A percentile compares a stretch with the other conserved stretches of the same genome.
These are phyloP conservation scores for Gymnoscelis rufifasciata DNA, from an alignment of 2,888 invertebrate species.

Conservation along the genomic window DNA sequence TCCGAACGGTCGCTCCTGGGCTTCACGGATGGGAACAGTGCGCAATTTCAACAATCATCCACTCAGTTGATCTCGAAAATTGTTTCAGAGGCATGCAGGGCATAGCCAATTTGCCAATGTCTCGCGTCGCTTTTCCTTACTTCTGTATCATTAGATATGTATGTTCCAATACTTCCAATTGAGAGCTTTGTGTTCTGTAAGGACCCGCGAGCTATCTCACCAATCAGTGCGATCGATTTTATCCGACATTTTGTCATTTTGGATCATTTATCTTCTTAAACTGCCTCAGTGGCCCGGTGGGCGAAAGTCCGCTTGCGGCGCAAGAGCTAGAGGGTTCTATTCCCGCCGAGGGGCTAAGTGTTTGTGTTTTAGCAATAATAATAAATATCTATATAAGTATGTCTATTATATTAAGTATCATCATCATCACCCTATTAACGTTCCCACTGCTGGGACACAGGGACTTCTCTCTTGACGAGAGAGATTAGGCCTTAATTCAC, in stretches of 20 bases:
- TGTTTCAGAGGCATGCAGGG: slow-evolving; percentile 35
- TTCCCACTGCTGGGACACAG: no score
- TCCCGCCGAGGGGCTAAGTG: no score
- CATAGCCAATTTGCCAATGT: slow-evolving; percentile 12
- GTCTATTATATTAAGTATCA: no score
- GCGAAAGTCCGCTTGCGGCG: no score
- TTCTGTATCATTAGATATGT: slow-evolving; percentile 7
- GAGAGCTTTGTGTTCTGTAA: neutral
- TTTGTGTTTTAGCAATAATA: no score
- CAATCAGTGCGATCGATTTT: neutral
- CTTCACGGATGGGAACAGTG: slow-evolving; percentile 28
- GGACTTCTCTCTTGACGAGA: no score
- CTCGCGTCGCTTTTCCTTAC: slow-evolving; percentile 9
- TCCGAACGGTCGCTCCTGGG: neutral
- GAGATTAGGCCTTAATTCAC: no score
- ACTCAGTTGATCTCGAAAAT: slow-evolving; percentile 52
- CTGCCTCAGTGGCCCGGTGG: no score
- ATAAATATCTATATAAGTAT: no score
- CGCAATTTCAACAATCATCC: slow-evolving; percentile 48
- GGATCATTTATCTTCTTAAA: neutral
- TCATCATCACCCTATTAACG: no score
- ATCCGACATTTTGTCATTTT: neutral
- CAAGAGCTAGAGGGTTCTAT: no score
- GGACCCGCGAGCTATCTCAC: neutral
- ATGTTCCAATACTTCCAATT: neutral